Conservation (phyloP, 2,797 vertebrate species). For the Arctocebus calabarensis region DNA sequence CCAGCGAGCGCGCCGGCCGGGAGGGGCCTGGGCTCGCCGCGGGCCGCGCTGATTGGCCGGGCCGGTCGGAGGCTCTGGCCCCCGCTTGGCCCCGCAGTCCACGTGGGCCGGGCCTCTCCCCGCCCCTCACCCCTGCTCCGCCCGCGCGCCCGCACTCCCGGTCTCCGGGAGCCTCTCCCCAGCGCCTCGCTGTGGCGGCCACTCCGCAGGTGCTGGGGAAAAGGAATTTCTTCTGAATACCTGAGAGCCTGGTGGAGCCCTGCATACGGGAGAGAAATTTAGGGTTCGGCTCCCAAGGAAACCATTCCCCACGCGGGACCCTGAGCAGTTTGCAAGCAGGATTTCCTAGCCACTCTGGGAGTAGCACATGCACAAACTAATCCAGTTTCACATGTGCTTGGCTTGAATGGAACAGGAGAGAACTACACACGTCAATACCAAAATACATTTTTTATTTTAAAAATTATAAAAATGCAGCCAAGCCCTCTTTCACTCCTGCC, state of each 20-base stretch:
- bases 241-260: not conserved
- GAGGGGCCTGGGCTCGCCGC: not conserved
- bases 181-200: slow-evolving; percentile 68
- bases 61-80: not conserved
- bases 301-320: not conserved
- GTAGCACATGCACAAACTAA: not conserved
- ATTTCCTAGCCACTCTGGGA: not conserved
- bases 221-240: not conserved
- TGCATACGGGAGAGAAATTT: not conserved
- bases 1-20: accelerated
- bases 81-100: not conserved
- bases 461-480: not conserved
- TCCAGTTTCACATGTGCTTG: not conserved
- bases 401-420: not conserved
- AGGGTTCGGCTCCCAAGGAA: not conserved
- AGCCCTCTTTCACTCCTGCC: not conserved
- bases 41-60: slow-evolving; percentile 71
- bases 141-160: accelerated
- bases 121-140: accelerated
- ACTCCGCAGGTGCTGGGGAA: not conserved
- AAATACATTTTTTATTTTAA: not conserved
- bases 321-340: not conserved
- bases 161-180: not conserved
- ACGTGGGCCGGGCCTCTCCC: slow-evolving; percentile 35
- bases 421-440: not conserved